Percentiles rank a stretch among this genome's conserved stretches.
These are phyloP conservation scores for Bursaphelenchus mucronatus DNA, from an alignment of 1,140 invertebrate genomes.

Conservation along the genomic window DNA sequence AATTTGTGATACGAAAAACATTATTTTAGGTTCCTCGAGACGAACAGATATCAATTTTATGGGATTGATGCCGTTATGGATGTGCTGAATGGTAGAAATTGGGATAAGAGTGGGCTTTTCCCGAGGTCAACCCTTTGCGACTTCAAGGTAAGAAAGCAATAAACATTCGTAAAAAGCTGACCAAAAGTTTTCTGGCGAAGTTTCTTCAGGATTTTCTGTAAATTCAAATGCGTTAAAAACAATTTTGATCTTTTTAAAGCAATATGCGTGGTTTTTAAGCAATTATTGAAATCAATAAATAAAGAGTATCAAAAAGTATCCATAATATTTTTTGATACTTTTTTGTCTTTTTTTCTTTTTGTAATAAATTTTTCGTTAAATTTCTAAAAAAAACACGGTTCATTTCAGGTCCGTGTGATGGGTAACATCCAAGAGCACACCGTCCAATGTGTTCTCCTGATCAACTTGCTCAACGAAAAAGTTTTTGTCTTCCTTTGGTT, in stretches of 20 bases:
- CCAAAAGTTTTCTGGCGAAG: no score
- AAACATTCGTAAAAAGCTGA: no score
- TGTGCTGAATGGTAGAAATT: conserved; percentile 41
- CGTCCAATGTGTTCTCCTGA: conserved; percentile 65
- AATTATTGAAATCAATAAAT: no score
- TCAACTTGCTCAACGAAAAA: conserved; percentile 66
- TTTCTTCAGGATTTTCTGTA: no score
- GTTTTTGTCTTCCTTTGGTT: conserved; percentile 66
- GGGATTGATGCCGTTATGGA: conserved; percentile 46
- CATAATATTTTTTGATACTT: no score
- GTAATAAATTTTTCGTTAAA: no score
- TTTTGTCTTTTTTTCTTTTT: no score
- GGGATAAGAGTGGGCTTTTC: conserved; percentile 61
- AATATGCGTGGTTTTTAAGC: no score
- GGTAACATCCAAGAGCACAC: conserved; percentile 62
- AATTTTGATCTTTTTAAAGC: no score
- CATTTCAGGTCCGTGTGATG: conserved; percentile 53
- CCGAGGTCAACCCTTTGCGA: conserved; percentile 64
- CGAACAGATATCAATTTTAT: conserved; percentile 35
- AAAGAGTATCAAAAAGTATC: no score
- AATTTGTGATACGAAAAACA: neutral
- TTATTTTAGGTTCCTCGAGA: conserved; percentile 42
- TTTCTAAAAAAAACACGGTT: no score
- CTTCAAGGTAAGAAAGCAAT: neutral
- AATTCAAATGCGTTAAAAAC: no score